phyloP scores from a whole-genome alignment of 2,888 invertebrate species.

The Tiphia femorata region DNA sequence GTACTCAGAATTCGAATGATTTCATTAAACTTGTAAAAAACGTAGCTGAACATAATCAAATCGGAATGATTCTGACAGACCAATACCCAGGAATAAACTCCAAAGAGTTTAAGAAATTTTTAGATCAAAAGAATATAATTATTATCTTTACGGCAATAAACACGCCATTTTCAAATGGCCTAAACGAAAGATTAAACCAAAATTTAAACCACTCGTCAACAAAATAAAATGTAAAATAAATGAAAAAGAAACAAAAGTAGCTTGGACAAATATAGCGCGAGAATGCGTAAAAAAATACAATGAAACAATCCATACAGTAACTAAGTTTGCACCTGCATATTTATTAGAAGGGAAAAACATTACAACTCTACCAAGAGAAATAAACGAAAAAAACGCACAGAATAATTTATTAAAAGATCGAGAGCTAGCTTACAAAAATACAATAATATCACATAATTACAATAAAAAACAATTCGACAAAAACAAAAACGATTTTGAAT shows the following conservation, averaged over 20 bases:
- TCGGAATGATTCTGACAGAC: no score
- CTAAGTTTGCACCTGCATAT: conserved; percentile 29
- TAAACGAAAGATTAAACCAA: conserved; percentile 33
- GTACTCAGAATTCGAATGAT: no score
- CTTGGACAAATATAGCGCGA: conserved; percentile 48
- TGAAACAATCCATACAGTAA: conserved; percentile 12
- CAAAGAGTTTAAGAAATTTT: no score
- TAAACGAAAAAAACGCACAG: conserved; percentile 15
- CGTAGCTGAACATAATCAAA: no score
- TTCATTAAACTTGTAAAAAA: no score
- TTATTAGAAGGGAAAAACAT: conserved; percentile 30
- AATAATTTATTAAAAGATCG: conserved; percentile 13
- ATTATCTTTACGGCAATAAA: conserved; percentile 50
- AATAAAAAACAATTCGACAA: conserved; percentile 14
- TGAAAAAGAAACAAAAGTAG: conserved; percentile 35
- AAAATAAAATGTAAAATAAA: conserved; percentile 51
- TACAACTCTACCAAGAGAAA: conserved; percentile 25
- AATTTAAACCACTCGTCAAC: conserved; percentile 43
- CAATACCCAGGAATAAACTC: no score
- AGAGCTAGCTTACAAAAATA: conserved; percentile 27
- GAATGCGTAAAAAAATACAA: conserved; percentile 23
- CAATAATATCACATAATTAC: conserved; percentile 19
- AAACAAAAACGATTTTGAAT: conserved; percentile 19
- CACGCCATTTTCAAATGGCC: conserved; percentile 35
- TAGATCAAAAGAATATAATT: no score